These are phyloP conservation scores for Ammodytes dubius DNA, from an alignment of 2,113 vertebrate species.

Conservation along the genomic window DNA sequence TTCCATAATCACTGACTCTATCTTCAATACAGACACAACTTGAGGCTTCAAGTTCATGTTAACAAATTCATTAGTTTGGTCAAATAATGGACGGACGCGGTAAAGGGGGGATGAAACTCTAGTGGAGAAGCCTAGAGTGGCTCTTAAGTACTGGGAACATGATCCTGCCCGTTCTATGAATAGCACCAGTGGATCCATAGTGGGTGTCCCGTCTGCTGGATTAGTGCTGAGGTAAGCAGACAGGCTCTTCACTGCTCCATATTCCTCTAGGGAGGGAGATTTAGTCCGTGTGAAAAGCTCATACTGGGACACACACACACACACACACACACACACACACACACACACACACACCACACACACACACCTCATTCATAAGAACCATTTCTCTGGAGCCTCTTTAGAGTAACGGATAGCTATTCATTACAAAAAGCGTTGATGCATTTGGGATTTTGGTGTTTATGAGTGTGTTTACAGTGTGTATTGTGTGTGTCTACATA, in stretches of 20 bases:
- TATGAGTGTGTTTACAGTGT: conserved; percentile 7
- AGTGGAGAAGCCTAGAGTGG: conserved; percentile 16
- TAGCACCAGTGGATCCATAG: conserved; percentile 53
- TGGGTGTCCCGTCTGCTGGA: conserved; percentile 31
- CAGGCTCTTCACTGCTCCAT: conserved; percentile 52
- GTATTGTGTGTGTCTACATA: neutral
- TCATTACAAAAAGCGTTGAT: conserved; percentile 67
- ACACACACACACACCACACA: conserved; percentile 2
- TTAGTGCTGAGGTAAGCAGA: conserved; percentile 73
- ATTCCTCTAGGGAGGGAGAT: conserved; percentile 59
- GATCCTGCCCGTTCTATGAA: conserved; percentile 49
- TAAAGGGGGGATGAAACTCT: conserved; percentile 15
- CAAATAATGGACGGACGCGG: neutral
- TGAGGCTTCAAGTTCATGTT: neutral
- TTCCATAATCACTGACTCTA: no score
- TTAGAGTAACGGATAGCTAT: conserved; percentile 70
- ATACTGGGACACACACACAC: conserved; percentile 36
- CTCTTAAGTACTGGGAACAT: conserved; percentile 36
- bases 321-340: conserved; percentile 20
- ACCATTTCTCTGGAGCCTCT: conserved; percentile 53
- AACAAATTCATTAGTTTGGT: neutral
- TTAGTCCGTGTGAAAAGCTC: conserved; percentile 57
- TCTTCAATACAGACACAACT: neutral
- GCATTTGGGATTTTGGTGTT: conserved; percentile 57
- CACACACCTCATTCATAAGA: conserved; percentile 57